Evolutionary conservation across 2,113 vertebrate genomes (phyloP), one percentile per base, ranked within the genome.

Genomic region (Rallus limicola): DNA sequence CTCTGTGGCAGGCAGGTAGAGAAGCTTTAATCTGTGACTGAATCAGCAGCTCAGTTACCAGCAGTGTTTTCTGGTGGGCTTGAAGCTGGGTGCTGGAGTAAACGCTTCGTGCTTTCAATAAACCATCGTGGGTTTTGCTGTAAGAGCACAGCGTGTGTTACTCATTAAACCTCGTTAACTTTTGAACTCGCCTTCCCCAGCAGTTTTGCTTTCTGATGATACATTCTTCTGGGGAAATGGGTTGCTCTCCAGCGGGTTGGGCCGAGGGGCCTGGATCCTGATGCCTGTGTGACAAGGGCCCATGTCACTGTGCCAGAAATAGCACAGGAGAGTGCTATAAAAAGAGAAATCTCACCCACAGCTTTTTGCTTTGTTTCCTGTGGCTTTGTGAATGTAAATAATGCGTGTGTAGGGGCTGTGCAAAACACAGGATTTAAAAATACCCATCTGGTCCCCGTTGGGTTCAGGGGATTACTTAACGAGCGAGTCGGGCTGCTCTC

Each of bases 1-100:
- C 64, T 10, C 0, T 16, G 55, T 40, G 3, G 1, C 77, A 36
- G 0, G 4, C 26, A 5, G 34, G 28, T 24, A 21, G 69, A 70
- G 46, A 13, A 44, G 25, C 24, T 44, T 56, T 19, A 26, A 63
- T 58, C 34, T 16, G 1, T 10, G 56, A 1, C 16, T 21, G 10
- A 29, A 15, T 65, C 23, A 64, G 28, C 20, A 34, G 42, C 78
- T 28, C 3, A 10, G 3, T 11, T 34, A 7, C 31, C 4, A 31
- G 55, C 65, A 12, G 33, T 3, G 36, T 9, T 26, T 34, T 42
- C 44, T n/a, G 46, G 9, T 9, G 48, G 58, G 24, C 9, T 23
- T 63, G 56, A 53, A 77, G 13, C 76, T 40, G 63, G 59, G 10
- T 16, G 69, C 69, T 3, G 3, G 28, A 50, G 21, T 4, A 3